Percentiles rank a stretch among this genome's conserved stretches.
These are phyloP conservation scores for Drepana arcuata DNA, from an alignment of 1,140 invertebrate species.

Conservation along the genomic window DNA sequence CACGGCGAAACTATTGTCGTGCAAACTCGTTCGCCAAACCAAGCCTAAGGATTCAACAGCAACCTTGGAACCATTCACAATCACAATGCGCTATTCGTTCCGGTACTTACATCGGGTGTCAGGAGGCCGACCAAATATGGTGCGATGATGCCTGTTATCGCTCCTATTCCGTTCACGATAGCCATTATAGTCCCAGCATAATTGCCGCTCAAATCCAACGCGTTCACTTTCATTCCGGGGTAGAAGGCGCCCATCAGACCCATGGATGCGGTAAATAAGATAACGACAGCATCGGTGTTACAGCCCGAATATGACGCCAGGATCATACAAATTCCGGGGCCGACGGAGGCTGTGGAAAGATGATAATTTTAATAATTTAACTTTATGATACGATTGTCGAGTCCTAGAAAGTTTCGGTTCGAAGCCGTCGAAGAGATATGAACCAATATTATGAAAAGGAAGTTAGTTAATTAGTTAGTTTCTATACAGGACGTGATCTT, in stretches of 20 bases:
- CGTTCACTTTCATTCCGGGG: slow-evolving; percentile 80
- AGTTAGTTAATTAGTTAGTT: no score
- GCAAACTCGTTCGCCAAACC: no score
- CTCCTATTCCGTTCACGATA: slow-evolving; percentile 83
- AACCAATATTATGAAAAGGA: no score
- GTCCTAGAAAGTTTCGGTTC: no score
- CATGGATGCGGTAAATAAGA: slow-evolving; percentile 79
- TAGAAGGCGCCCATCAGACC: slow-evolving; percentile 81
- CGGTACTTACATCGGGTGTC: slow-evolving; percentile 78
- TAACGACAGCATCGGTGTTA: slow-evolving; percentile 74
- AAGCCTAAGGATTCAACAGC: no score
- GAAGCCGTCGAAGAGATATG: no score
- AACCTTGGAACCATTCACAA: no score
- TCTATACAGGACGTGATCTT: no score
- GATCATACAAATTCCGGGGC: slow-evolving; percentile 73
- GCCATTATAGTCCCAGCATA: slow-evolving; percentile 87
- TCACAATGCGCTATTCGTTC: background rate
- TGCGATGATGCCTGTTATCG: slow-evolving; percentile 80
- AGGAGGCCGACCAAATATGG: slow-evolving; percentile 85
- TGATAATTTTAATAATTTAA: no score
- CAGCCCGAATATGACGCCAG: slow-evolving; percentile 76
- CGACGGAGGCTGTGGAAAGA: slow-evolving; percentile 65
- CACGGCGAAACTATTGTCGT: no score
- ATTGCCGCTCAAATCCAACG: slow-evolving; percentile 84
- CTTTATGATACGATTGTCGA: no score